Evolutionary conservation across 30 jellyfish, hydroid and myxozoan species (phyloP), one percentile per base, ranked within the genome.

Genomic region (Pelagia noctiluca): DNA sequence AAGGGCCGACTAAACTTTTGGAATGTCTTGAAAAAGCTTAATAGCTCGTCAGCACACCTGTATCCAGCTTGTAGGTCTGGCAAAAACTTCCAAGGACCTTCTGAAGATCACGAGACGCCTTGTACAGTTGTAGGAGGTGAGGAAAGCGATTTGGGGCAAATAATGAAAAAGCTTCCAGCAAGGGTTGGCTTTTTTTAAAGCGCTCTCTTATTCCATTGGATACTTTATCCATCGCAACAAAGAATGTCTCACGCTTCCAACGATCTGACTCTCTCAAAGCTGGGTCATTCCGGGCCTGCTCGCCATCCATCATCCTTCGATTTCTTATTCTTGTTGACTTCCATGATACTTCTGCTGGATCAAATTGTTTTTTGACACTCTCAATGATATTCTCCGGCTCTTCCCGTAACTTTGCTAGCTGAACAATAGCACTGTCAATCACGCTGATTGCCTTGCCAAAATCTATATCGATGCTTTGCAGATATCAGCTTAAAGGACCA

Each of bases 191-290:
- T 37, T 75, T 54, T 16, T 24, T 23, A 50, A 75, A 75, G 12
- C 89, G 66, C 80, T 78, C 84, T 52, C 69, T 60, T 38, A 78
- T 60, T 76, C 89, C 89, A 54, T 23, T 75, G 57, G 87, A 75
- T 0, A 78, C 79, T 63, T 78, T 60, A 78, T 78, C 84, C 89
- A 78, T 37, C 62, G 82, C 82, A 57, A 78, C 80, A 78, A 24
- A 78, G 67, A 62, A 35, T 30, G 68, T 64, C 47, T 78, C 82
- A 22, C 89, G 82, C 87, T 75, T 75, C 87, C 77, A 75, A 71
- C 21, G 77, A 75, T 75, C 87, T 50, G 75, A 16, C 19, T 34
- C 24, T 71, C 75, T 23, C 25, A 71, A 34, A 71, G 84, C 84
- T 71, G 84, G 84, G 12, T 71, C 84, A 23, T 71, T 47, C 32